Percentiles rank a stretch among this genome's conserved stretches.
phyloP scores from a whole-genome alignment of 1,140 invertebrate genomes.

The Metaphire vulgaris region DNA sequence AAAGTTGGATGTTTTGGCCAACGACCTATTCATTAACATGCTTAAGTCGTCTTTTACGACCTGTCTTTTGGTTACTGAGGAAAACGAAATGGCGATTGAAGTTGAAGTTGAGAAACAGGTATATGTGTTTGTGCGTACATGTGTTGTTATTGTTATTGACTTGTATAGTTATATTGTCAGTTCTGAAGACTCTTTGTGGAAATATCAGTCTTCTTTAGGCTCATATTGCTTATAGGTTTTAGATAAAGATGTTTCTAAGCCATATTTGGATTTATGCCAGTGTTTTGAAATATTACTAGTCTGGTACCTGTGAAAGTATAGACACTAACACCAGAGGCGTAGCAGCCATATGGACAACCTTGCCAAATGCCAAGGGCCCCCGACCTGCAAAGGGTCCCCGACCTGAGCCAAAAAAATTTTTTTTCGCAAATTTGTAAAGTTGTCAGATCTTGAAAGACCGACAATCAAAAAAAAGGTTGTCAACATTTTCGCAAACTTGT shows the following conservation, averaged over 20 bases:
- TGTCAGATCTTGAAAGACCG: too few relatives aligned
- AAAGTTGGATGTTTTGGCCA: slow-evolving; percentile 91
- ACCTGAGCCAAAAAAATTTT: too few relatives aligned
- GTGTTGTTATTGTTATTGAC: not conserved
- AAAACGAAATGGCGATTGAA: slow-evolving; percentile 84
- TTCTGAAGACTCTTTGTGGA: not conserved
- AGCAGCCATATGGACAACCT: too few relatives aligned
- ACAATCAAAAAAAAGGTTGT: too few relatives aligned
- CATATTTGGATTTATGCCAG: not conserved
- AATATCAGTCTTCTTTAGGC: not conserved
- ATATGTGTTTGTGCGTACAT: not conserved
- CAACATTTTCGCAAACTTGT: too few relatives aligned
- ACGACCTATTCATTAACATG: slow-evolving; percentile 99
- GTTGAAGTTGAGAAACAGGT: slow-evolving; percentile 78
- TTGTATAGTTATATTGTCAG: not conserved
- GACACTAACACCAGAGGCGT: too few relatives aligned
- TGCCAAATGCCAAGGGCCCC: too few relatives aligned
- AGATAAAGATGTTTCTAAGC: not conserved
- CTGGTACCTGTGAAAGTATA: not conserved
- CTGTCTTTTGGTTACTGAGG: slow-evolving; percentile 88
- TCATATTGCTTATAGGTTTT: not conserved
- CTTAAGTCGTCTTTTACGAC: slow-evolving; percentile 88
- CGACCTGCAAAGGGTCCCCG: too few relatives aligned
- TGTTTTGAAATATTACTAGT: not conserved
- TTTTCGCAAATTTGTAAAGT: too few relatives aligned